Evolutionary conservation across 2,888 invertebrate genomes (phyloP).

Genomic region (Chirona hameri): DNA sequence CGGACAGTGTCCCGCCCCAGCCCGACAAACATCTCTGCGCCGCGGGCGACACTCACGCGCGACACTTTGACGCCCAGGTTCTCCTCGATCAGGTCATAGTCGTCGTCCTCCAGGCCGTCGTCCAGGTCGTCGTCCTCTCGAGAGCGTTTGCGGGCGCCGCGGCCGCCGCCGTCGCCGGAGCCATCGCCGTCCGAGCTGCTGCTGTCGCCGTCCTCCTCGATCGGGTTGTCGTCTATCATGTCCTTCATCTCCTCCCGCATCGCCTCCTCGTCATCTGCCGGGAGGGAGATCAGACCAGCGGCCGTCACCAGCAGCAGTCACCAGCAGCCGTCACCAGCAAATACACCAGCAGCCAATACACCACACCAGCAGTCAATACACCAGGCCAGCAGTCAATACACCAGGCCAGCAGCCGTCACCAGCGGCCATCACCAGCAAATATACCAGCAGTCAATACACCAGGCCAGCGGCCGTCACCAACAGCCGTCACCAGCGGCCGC

Average conservation of each 20-base stretch:
- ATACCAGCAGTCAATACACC: no score
- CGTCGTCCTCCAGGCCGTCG: conserved; percentile 94
- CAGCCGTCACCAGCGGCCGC: background rate
- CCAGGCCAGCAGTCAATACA: no score
- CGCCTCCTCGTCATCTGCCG: conserved; percentile 61
- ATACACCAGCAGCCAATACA: no score
- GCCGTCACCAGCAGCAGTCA: background rate
- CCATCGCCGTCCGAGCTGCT: conserved; percentile 49
- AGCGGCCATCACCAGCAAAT: no score
- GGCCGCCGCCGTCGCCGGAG: conserved; percentile 35
- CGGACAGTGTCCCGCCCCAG: no score
- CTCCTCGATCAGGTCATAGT: conserved; percentile 95
- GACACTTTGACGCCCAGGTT: conserved; percentile 93
- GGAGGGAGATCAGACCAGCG: background rate
- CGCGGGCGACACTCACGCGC: conserved; percentile 47
- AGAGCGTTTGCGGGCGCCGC: conserved; percentile 35
- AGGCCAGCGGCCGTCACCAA: no score
- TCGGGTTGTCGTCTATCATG: conserved; percentile 62
- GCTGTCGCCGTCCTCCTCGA: conserved; percentile 60
- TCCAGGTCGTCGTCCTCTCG: conserved; percentile 77
- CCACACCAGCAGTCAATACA: no score
- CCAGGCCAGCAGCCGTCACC: background rate
- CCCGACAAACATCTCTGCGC: no score
- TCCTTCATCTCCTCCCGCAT: conserved; percentile 82
- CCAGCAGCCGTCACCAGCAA: no score